Base-by-base conservation (phyloP, 2,888 invertebrate species). In the Helobdella robusta region DNA sequence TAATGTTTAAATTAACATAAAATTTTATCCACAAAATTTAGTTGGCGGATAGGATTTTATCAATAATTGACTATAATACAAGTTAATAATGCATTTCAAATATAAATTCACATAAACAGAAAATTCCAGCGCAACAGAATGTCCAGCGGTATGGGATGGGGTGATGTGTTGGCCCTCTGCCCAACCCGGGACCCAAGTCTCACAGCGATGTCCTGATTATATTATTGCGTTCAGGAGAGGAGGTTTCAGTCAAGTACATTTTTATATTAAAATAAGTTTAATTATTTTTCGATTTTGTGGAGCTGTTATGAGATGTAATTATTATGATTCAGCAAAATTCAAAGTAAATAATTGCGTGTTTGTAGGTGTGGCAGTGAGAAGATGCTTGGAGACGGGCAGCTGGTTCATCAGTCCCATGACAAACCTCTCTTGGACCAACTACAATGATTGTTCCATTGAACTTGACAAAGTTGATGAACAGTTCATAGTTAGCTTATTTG, bases 391-490 rank as follows among this genome's bases (percentile, higher is more conserved):
- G 28, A 70, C 73, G 61, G 74, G 75, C 0, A 73, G 72, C 2
- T 76, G 75, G 75, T 74, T 68, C 64, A 59, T 70, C 30, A 69
- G 71, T 58, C 69, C 70, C 2, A 64, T 64, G 8, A 61, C 63
- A 54, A 74, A 73, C 68, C 65, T 62, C 1, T 70, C 74, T 0
- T 76, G 75, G 75, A 74, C 75, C 18, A 74, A 76, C 68, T 76
- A 69, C 63, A 68, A 69, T 32, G 66, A 64, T 0, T 76, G 76
- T 46, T 74, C 74, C 54, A 70, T 74, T 2, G 68, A 71, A 11
- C 74, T 1, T 56, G 18, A 28, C 8, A 32, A 56, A 56, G 56
- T n/a, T n/a, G n/a, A n/a, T n/a, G n/a, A n/a, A n/a, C n/a, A n/a
- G n/a, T n/a, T n/a, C n/a, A n/a, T n/a, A n/a, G n/a, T n/a, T n/a